Conservation (phyloP, 1,140 invertebrate species). For the Luehdorfia chinensis region DNA sequence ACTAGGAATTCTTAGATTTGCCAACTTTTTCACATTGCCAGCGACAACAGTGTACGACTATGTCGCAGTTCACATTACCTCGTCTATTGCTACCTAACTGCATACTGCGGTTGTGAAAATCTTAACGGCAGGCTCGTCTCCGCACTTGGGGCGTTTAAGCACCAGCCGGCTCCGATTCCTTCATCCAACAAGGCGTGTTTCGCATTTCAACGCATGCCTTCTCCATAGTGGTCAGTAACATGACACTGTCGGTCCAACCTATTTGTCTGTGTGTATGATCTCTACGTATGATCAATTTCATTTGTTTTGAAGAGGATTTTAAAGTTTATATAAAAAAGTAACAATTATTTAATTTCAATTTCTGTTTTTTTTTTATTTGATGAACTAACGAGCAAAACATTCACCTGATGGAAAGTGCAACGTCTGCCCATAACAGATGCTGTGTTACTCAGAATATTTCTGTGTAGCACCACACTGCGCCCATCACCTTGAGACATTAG, state of each 20-base stretch:
- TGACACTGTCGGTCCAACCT: slow-evolving; percentile 1
- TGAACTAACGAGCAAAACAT: too few relatives aligned
- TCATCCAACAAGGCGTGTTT: slow-evolving; percentile 22
- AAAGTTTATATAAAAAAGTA: too few relatives aligned
- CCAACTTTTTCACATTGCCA: neutral
- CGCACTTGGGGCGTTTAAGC: slow-evolving; percentile 34
- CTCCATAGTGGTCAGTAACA: slow-evolving; percentile 15
- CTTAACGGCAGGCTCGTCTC: slow-evolving; percentile 35
- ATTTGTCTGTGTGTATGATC: neutral
- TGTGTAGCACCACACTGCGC: too few relatives aligned
- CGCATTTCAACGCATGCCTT: slow-evolving; percentile 33
- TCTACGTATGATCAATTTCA: too few relatives aligned
- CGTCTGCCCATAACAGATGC: too few relatives aligned
- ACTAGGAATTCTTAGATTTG: too few relatives aligned
- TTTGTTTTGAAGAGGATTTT: too few relatives aligned
- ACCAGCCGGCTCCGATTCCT: slow-evolving; percentile 25
- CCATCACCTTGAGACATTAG: too few relatives aligned
- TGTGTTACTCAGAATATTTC: too few relatives aligned
- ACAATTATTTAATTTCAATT: too few relatives aligned
- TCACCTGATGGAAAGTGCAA: too few relatives aligned
- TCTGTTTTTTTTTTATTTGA: too few relatives aligned
- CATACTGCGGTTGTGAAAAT: slow-evolving; percentile 35
- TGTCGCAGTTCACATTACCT: slow-evolving; percentile 33
- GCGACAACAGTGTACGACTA: slow-evolving; percentile 5
- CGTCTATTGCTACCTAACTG: slow-evolving; percentile 29